Conservation (phyloP, 1,140 invertebrate species). For the Oncopeltus fasciatus region DNA sequence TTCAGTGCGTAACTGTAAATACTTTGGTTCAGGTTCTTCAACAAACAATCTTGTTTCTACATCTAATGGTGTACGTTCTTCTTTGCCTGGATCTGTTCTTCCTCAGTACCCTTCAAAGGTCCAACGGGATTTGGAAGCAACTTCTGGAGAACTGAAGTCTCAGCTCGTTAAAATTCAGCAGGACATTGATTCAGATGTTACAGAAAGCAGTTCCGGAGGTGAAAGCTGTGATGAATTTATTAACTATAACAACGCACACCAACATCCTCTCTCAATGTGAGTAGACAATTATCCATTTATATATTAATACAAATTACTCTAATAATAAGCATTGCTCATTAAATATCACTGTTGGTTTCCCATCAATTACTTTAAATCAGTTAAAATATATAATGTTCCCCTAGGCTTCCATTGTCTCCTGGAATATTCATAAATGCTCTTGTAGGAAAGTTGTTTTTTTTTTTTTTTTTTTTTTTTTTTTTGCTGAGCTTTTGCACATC, state of each 20-base stretch:
- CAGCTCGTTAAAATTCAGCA: conserved; percentile 55
- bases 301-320: no score
- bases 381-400: no score
- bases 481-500: no score
- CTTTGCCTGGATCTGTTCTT: conserved; percentile 33
- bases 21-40: conserved; percentile 45
- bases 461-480: no score
- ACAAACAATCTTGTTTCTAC: conserved; percentile 31
- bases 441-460: no score
- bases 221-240: conserved; percentile 86
- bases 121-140: conserved; percentile 41
- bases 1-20: conserved; percentile 28
- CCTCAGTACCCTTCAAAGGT: conserved; percentile 31
- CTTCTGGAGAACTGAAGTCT: conserved; percentile 49
- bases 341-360: no score
- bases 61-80: conserved; percentile 18
- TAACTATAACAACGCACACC: conserved; percentile 57
- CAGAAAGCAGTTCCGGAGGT: conserved; percentile 80
- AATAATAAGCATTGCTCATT: no score
- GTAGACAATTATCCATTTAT: conserved; percentile 25
- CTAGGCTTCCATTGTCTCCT: no score
- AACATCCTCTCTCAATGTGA: conserved; percentile 61
- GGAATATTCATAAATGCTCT: no score
- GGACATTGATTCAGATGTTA: conserved; percentile 79
- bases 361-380: no score